Conservation (phyloP, 1,140 invertebrate species). For the Drosophila ambigua region DNA sequence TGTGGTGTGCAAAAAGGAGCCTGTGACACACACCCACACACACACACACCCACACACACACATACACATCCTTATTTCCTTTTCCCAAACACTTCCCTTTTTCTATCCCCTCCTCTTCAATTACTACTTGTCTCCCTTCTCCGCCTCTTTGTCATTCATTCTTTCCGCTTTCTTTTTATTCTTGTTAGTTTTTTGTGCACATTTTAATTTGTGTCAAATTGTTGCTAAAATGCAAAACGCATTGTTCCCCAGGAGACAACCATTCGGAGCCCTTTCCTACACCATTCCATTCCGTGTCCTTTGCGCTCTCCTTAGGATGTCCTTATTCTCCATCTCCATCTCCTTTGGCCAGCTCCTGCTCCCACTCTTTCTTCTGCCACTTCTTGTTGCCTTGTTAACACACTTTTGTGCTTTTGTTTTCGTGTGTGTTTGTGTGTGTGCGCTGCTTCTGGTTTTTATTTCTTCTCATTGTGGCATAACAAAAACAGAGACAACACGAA, state of each 20-base stretch:
- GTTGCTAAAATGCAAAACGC: conserved; percentile 80
- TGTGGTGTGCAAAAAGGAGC: conserved; percentile 26
- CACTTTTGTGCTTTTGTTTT: conserved; percentile 81
- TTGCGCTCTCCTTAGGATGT: conserved; percentile 45
- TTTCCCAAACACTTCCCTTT: conserved; percentile 26
- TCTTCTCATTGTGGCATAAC: conserved; percentile 71
- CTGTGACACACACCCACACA: conserved; percentile 8
- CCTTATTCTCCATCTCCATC: conserved; percentile 34
- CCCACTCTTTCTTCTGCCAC: conserved; percentile 19
- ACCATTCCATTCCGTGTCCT: conserved; percentile 30
- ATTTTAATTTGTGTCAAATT: conserved; percentile 83
- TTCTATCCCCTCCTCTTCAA: not conserved
- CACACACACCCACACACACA: too few species aligned
- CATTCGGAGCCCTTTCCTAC: conserved; percentile 1
- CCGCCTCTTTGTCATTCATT: not conserved
- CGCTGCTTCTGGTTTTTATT: conserved; percentile 50
- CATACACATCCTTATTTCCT: conserved; percentile 20
- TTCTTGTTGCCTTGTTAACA: conserved; percentile 70
- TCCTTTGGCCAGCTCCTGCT: conserved; percentile 6
- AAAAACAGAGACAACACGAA: conserved; percentile 51
- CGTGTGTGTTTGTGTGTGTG: conserved; percentile 50
- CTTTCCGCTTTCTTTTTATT: conserved; percentile 11
- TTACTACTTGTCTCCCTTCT: not conserved
- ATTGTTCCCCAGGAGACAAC: conserved; percentile 59
- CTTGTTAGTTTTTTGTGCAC: conserved; percentile 38